A percentile compares a stretch with the other conserved stretches of the same genome.
These are phyloP conservation scores for Phoxinus dragarum DNA, from an alignment of 2,797 vertebrate species.

Conservation along the genomic window DNA sequence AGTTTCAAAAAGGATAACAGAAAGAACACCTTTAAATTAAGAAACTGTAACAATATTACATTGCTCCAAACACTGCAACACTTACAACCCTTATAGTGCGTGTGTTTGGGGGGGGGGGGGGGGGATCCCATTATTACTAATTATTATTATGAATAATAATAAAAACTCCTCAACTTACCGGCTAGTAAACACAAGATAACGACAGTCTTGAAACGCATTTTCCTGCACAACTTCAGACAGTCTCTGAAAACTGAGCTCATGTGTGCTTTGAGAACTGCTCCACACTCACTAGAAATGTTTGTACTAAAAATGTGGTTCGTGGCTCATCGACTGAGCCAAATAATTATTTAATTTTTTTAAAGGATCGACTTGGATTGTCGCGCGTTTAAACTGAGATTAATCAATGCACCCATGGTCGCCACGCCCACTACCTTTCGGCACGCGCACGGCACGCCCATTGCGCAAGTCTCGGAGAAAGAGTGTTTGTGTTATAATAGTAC, in stretches of 20 bases:
- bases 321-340: neutral
- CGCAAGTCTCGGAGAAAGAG: neutral
- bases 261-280: neutral
- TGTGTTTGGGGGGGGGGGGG: no score
- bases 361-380: neutral
- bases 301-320: neutral
- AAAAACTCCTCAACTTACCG: neutral
- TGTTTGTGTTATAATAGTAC: no score
- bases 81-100: neutral
- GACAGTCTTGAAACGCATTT: neutral
- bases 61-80: neutral
- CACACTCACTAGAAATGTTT: neutral
- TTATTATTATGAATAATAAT: no score
- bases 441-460: neutral
- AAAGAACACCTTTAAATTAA: neutral
- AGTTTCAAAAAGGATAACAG: neutral
- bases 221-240: neutral
- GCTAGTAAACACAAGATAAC: neutral
- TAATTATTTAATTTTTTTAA: neutral
- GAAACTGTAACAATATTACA: neutral
- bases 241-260: neutral
- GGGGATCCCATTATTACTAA: no score
- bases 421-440: neutral
- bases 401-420: neutral
- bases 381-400: neutral